Evolutionary conservation across 2,113 vertebrate genomes (phyloP).

Genomic region (Salvelinus sp.): DNA sequence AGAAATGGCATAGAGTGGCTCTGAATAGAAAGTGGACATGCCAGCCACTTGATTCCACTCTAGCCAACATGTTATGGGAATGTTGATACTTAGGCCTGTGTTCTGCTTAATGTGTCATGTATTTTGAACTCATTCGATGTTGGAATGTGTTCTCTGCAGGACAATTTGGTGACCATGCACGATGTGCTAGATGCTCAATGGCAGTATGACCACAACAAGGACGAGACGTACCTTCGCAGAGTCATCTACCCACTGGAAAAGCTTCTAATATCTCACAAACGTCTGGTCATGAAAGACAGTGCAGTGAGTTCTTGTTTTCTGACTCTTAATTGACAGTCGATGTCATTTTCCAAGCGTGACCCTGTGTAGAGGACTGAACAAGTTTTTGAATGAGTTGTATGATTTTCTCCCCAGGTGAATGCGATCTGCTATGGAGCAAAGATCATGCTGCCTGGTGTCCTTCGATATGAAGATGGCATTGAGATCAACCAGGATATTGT

Average conservation of each 20-base stretch:
- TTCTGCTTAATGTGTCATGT: not conserved
- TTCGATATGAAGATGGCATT: constrained; percentile 94
- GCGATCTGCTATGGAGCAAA: constrained; percentile 98
- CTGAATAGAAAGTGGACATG: not conserved
- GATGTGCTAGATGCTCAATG: constrained; percentile 96
- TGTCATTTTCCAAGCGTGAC: no score
- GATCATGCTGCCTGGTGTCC: constrained; percentile 94
- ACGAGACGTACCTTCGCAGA: constrained; percentile 88
- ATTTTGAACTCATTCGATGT: not conserved
- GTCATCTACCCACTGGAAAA: constrained; percentile 93
- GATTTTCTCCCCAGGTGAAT: constrained; percentile 80
- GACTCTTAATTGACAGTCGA: not conserved
- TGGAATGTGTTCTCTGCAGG: constrained; percentile 65
- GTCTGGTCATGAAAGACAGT: constrained; percentile 97
- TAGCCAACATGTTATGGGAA: constrained; percentile 36
- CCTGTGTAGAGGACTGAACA: not conserved
- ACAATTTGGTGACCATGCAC: constrained; percentile 96
- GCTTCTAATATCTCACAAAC: constrained; percentile 86
- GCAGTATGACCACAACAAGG: constrained; percentile 96
- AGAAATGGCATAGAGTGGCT: constrained; percentile 64
- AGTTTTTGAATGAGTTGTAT: not conserved
- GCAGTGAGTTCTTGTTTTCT: constrained; percentile 73
- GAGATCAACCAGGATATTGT: constrained; percentile 97
- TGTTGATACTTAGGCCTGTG: not conserved
- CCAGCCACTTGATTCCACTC: not conserved